Evolutionary conservation across 2,797 vertebrate species (phyloP), one percentile per base, ranked within the genome.

Genomic region (Carduelis carduelis): DNA sequence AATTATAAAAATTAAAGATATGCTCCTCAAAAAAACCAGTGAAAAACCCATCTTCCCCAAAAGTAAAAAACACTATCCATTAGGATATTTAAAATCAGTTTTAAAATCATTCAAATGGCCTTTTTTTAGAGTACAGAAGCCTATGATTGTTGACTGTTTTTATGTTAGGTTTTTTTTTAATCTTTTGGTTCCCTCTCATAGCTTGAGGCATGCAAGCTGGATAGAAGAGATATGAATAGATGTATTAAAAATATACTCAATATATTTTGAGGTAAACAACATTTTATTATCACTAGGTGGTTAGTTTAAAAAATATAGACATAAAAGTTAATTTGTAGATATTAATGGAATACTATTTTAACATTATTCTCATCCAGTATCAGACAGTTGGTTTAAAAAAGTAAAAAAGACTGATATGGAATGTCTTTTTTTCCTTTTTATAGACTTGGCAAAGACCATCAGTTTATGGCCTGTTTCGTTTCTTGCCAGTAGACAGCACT

Each of bases 401-500:
- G 44, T 34, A 84, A 95, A 95, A 91, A 90, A 85, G 85, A 75
- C 59, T 53, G 77, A 93, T 90, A 91, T 1, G 49, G 78, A 95
- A 92, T 72, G 90, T 83, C 60, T 87, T 81, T 94, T 91, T 59
- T 80, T 23, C 11, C 64, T 59, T 95, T 97, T 97, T 96, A 97
- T 87, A 97, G 86, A 96, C 84, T 94, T 91, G 94, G 97, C 93
- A 95, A 96, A 95, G 94, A 97, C 87, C 85, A 96, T 96, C 85
- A 97, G 92, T 97, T 95, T 97, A 97, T 92, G 86, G 91, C 94
- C 94, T 97, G 96, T 92, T 97, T 97, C 95, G 90, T 96, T 96
- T 98, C 97, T 96, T 96, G 96, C 96, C 94, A 94, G 97, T 90
- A 97, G 97, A 98, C 71, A 94, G 95, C 91, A 96, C 87, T 94